Conservation (phyloP, 2,113 vertebrate species). For the Passer domesticus region DNA sequence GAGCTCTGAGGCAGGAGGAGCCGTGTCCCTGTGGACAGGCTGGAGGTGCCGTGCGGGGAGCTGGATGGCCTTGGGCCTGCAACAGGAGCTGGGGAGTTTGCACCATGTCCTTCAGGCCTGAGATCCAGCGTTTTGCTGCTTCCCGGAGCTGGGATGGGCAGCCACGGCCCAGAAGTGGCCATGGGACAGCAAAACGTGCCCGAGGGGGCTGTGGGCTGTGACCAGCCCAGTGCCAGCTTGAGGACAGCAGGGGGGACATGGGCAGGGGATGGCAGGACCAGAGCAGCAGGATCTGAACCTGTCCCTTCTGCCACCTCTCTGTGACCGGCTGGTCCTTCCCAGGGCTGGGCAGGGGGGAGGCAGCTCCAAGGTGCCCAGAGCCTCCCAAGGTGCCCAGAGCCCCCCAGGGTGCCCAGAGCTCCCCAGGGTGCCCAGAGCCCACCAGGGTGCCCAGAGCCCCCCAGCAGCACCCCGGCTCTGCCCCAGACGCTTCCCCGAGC, state of each 20-base stretch:
- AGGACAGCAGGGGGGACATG: not conserved
- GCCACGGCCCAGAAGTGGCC: fast-evolving
- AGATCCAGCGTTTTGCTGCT: fast-evolving
- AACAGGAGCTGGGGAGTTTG: fast-evolving
- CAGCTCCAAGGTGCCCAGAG: not conserved
- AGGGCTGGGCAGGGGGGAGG: not conserved
- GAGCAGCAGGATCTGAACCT: not conserved
- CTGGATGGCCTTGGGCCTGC: not conserved
- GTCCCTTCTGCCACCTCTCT: not conserved
- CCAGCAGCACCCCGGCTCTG: not conserved
- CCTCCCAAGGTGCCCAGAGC: too few species aligned
- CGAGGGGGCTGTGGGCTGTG: not conserved
- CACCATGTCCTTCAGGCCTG: fast-evolving
- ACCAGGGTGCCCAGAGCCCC: not conserved
- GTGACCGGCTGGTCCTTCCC: fast-evolving
- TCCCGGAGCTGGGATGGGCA: not conserved
- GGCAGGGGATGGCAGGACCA: not conserved
- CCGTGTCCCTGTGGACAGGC: fast-evolving
- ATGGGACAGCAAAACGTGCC: fast-evolving
- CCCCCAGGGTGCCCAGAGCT: too few species aligned
- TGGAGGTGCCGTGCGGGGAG: fast-evolving
- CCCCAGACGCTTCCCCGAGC: not conserved
- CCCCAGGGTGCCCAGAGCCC: not conserved
- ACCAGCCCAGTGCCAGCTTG: fast-evolving
- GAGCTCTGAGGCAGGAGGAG: not conserved